These are phyloP conservation scores for Periophthalmus magnuspinnatus DNA, from an alignment of 2,797 vertebrate genomes.

Conservation along the genomic window DNA sequence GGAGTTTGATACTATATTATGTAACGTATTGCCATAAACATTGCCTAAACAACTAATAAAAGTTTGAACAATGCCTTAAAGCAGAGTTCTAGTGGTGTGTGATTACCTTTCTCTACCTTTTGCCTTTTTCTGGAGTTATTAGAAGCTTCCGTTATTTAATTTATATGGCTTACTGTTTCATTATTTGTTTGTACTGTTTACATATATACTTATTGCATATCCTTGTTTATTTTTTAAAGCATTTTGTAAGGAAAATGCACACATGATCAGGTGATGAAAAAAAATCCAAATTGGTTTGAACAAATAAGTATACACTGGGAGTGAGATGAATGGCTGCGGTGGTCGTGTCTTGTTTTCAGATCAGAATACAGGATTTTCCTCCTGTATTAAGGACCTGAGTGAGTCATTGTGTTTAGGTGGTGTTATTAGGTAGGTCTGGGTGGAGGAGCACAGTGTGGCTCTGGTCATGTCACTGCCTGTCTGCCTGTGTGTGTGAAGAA, in stretches of 20 bases:
- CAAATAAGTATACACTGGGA: background rate
- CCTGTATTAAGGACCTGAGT: constrained; percentile 11
- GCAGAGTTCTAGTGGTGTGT: constrained; percentile 1
- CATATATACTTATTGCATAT: too few relatives aligned
- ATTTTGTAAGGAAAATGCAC: background rate
- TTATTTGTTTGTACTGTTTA: too few relatives aligned
- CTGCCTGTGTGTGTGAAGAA: constrained; percentile 12
- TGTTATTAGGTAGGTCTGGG: constrained; percentile 41
- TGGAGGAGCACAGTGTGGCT: constrained; percentile 25
- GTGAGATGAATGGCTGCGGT: background rate
- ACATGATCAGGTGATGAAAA: background rate
- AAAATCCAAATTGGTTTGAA: background rate
- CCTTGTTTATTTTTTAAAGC: too few relatives aligned
- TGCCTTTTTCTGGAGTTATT: background rate
- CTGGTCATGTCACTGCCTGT: constrained; percentile 58
- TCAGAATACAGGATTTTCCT: constrained; percentile 17
- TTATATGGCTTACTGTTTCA: too few relatives aligned
- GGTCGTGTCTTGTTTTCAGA: background rate
- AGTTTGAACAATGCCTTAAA: constrained; percentile 14
- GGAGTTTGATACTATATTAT: background rate
- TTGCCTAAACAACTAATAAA: constrained; percentile 23
- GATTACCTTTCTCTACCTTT: background rate
- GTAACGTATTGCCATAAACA: background rate
- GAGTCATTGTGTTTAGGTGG: constrained; percentile 28
- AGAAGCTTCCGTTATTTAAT: background rate